Evolutionary conservation across 1,140 invertebrate species (phyloP), one percentile per base, ranked within the genome.

Genomic region (Hyposmocoma kahamanoa): DNA sequence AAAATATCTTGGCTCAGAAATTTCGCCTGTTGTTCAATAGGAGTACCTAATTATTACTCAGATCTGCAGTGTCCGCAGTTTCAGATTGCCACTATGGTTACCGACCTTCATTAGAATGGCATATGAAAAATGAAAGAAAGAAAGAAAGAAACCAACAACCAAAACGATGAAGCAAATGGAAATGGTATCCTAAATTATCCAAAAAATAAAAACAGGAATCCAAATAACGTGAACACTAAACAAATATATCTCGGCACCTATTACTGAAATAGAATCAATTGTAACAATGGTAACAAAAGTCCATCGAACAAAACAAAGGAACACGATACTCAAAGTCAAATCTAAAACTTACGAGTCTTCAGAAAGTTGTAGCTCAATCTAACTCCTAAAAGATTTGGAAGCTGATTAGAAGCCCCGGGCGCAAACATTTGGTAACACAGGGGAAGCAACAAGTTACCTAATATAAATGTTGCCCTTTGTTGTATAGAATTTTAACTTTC

Each of bases 301-400:
- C 32, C 8, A 2, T 13, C 15, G 11, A 36, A 36, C 32, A 36
- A 36, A 36, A 36, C 32, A 36, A 36, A 36, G 13, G 18, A 8
- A 6, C 15, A 15, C 32, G 32, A 36, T 36, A 5, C 39, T n/a
- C n/a, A n/a, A 42, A 21, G 9, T 20, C 39, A 42, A 42, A 42
- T 42, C 39, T 42, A 26, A 26, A 26, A 26, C 24, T 5, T 6
- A 26, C 15, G 32, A 36, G 3, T 13, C 32, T 36, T 36, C 10
- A 4, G 15, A 46, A 56, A 63, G 17, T 63, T 44, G 48, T 59
- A 63, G 59, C 53, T 56, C 56, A 56, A 63, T 59, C 48, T 45
- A 59, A 62, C 59, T 59, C 46, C 17, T n/a, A 36, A 55, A 53
- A 62, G 53, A 59, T 57, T 62, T n/a, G 39, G 43, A 36, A 62